A percentile compares a stretch with the other conserved stretches of the same genome.
phyloP scores from a whole-genome alignment of 2,797 vertebrate genomes.

The Balearica regulorum region DNA sequence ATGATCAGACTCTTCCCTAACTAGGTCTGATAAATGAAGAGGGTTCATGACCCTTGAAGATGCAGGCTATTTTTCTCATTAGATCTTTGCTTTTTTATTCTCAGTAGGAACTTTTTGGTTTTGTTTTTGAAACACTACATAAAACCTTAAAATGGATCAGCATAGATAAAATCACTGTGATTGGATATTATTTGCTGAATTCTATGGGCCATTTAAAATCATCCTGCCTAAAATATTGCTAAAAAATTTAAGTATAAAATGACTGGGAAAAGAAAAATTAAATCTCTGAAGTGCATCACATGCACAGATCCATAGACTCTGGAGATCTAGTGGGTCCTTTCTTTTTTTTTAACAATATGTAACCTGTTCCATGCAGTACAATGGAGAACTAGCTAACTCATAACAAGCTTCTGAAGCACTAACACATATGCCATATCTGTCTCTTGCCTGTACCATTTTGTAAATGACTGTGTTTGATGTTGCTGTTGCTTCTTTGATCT shows the following conservation, averaged over 20 bases:
- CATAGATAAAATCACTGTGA: not conserved
- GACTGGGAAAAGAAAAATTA: not conserved
- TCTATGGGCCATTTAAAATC: not conserved
- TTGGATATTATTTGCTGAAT: not conserved
- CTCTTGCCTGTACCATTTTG: not conserved
- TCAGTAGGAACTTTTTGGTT: not conserved
- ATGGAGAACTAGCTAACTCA: not conserved
- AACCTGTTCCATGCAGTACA: not conserved
- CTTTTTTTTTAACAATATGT: not conserved
- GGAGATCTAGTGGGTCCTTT: not conserved
- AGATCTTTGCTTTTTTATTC: not conserved
- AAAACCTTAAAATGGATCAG: not conserved
- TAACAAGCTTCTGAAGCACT: not conserved
- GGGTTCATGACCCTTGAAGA: not conserved
- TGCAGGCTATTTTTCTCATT: not conserved
- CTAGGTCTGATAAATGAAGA: not conserved
- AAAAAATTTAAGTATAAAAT: not conserved
- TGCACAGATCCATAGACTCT: not conserved
- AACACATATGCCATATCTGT: not conserved
- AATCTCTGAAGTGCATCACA: not conserved
- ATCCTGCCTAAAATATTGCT: not conserved
- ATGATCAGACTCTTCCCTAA: not conserved
- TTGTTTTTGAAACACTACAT: not conserved
- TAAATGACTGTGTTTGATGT: constrained; percentile 10
- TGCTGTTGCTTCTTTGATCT: constrained; percentile 36